Base-by-base conservation (phyloP, 2,888 invertebrate genomes). In the Pediacus dermestoides region DNA sequence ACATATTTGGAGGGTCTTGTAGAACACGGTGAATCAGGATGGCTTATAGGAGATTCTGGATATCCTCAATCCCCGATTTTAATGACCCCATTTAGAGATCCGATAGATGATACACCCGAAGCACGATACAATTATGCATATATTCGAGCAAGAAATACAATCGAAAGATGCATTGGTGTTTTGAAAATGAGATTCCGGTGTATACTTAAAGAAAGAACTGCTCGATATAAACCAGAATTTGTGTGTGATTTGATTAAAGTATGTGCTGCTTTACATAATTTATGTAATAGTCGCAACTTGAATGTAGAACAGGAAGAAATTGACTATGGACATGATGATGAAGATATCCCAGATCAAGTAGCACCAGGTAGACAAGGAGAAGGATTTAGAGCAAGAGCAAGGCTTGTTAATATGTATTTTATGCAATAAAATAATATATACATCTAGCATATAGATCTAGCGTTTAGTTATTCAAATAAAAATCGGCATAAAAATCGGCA, bases 1-100 rank as follows among this genome's bases (percentile, higher is more conserved):
- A 4, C 14, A 4, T n/a, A 35, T 34, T n/a, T 36, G 23, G 12
- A 34, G 4, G 12, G 34, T 34, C 16, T 18, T 14, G 4, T 10
- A 7, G 1, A 26, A 10, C 11, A 2, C 4, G 30, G 39, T 15
- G 32, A 30, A 10, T n/a, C 16, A 18, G 11, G 15, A 7, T 44
- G 44, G 37, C 25, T 44, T 13, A 12, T 44, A 7, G 44, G 33
- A 8, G 44, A 44, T 33, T 42, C 40, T 2, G 44, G 40, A 9
- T 44, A 44, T 23, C 39, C 39, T 3, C 23, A 30, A 9, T 9
- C 26, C 14, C 39, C 35, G n/a, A 22, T 21, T 10, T 12, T 44
- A 18, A 36, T 44, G 22, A 44, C 40, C 1, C 44, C 44, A 12
- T 14, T 36, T 16, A 10, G 3, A 7, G 30, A 32, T 25, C 14